phyloP scores from a whole-genome alignment of 92 coral and sea anemone genomes.

The Paragorgia papillata region DNA sequence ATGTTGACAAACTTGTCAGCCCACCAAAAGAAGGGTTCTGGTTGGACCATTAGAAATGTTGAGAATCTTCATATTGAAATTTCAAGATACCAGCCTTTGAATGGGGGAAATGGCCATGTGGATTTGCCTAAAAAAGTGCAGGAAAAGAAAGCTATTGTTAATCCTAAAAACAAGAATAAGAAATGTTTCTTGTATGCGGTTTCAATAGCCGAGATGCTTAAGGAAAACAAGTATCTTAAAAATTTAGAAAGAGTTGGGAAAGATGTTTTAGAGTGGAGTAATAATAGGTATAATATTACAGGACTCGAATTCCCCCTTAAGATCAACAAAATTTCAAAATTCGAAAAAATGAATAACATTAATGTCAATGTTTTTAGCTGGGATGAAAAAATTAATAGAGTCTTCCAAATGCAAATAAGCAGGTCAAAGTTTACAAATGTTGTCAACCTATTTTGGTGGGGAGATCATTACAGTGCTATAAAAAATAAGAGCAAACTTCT shows the following conservation, averaged over 20 bases:
- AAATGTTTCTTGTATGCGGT: not conserved
- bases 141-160: not conserved
- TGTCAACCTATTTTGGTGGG: not conserved
- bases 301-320: not conserved
- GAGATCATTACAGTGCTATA: slow-evolving; percentile 1
- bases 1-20: no score
- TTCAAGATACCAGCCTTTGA: no score
- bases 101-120: no score
- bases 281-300: not conserved
- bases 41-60: no score
- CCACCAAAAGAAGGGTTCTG: no score
- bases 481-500: not conserved
- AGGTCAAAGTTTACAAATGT: not conserved
- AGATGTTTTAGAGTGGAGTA: not conserved
- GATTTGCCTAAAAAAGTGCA: not conserved
- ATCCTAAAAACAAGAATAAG: not conserved
- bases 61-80: no score
- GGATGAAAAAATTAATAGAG: not conserved
- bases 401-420: not conserved
- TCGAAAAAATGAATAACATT: not conserved
- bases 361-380: not conserved
- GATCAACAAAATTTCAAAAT: not conserved
- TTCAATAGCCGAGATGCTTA: not conserved
- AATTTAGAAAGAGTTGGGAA: not conserved
- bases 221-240: not conserved